Evolutionary conservation across 2,797 vertebrate species (phyloP).

Genomic region (Benthosema pterotum): DNA sequence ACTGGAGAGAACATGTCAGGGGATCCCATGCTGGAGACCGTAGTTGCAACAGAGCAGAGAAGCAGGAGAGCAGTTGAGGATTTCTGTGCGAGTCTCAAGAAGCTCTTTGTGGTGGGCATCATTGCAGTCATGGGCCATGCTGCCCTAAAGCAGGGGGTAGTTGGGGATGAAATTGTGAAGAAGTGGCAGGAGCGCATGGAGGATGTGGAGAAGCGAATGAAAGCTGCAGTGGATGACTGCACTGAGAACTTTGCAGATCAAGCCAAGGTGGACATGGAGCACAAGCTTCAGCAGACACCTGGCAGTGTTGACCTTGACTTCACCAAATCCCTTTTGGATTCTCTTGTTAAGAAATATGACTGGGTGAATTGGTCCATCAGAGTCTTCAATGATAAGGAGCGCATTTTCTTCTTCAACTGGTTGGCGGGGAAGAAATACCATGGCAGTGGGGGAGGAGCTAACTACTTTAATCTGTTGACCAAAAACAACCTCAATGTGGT

Average conservation of each 20-base stretch:
- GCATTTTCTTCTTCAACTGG: constrained; percentile 83
- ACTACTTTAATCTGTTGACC: constrained; percentile 80
- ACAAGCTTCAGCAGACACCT: constrained; percentile 59
- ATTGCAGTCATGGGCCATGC: constrained; percentile 81
- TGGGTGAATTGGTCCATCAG: constrained; percentile 84
- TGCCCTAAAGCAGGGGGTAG: constrained; percentile 73
- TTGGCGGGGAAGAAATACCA: constrained; percentile 81
- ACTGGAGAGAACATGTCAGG: constrained; percentile 71
- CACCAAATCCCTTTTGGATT: constrained; percentile 66
- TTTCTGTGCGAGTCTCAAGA: constrained; percentile 82
- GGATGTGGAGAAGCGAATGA: constrained; percentile 81
- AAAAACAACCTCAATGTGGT: constrained; percentile 77
- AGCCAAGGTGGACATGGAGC: constrained; percentile 78
- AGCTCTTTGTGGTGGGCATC: constrained; percentile 82
- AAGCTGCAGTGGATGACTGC: constrained; percentile 82
- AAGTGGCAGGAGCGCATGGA: constrained; percentile 82
- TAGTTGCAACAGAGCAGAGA: constrained; percentile 70
- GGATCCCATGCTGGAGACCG: constrained; percentile 73
- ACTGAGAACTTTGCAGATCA: constrained; percentile 77
- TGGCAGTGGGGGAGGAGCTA: constrained; percentile 68
- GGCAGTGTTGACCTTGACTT: constrained; percentile 59
- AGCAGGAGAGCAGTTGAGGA: constrained; percentile 79
- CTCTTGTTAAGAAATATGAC: constrained; percentile 79
- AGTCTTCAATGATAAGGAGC: constrained; percentile 69
- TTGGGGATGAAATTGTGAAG: constrained; percentile 73